Base-by-base conservation (phyloP, 1,140 invertebrate species). In the Bombus sibiricus region DNA sequence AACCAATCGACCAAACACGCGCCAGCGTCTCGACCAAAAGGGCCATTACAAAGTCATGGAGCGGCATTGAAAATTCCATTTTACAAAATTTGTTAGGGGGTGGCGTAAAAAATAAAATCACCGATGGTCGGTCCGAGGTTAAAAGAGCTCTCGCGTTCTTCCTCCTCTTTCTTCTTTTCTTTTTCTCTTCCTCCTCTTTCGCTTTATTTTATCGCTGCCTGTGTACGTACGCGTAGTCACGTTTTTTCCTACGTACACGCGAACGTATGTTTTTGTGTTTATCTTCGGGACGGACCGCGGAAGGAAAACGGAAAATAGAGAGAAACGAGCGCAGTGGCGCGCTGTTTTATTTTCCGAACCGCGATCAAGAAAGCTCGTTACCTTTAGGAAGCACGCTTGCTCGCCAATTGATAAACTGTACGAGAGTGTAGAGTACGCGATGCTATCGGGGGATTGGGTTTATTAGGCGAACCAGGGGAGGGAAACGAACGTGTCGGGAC, bases 331-430 rank as follows among this genome's bases (percentile, higher is more conserved):
- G 53, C 43, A 78, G 62, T 41, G n/a, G 34, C 43, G 39, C 74
- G 47, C 74, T 41, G 69, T 87, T 90, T 86, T 87, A 87, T 87
- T 87, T 87, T 90, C 75, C 81, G 69, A 39, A 41, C 1, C 74
- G 85, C 84, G 80, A 89, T 84, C 81, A 85, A 87, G 88, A 81
- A 89, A 89, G 77, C 78, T 89, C 82, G 89, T 90, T 89, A 89
- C 57, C 64, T 53, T 66, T 41, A 59, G 88, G 75, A 76, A 77
- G 71, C 81, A 57, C 75, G 32, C 41, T 82, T 69, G 83, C 47
- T 78, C 77, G 69, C 10, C 10, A 62, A 74, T 34, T 80, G 78
- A 81, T 82, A 74, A 88, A 79, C 73, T 41, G 57, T 53, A 2
- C 15, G 43, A 47, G 47, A 53, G 34, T 37, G 34, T 37, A 3